Conservation (phyloP, 2,888 invertebrate genomes). For the Ectropis crepuscularia region DNA sequence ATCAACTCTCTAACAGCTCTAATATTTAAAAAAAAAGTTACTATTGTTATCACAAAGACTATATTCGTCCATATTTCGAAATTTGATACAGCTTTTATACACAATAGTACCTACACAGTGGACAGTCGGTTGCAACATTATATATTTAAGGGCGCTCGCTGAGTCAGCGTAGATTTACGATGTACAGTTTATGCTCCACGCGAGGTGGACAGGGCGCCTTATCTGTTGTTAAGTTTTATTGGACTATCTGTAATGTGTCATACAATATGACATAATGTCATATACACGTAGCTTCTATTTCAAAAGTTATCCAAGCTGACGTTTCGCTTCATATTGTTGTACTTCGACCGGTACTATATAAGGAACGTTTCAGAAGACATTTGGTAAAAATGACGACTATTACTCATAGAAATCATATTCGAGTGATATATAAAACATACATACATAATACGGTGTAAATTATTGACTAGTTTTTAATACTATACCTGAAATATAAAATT, state of each 20-base stretch:
- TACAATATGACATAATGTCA: background rate
- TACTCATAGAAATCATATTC: no score
- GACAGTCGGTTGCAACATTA: constrained; percentile 4
- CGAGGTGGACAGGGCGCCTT: constrained; percentile 8
- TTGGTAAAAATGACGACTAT: no score
- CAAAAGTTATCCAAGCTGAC: background rate
- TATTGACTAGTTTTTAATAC: no score
- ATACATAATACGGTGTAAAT: no score
- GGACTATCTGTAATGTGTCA: constrained; percentile 7
- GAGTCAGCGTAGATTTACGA: constrained; percentile 23
- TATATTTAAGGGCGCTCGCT: background rate
- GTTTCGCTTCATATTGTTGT: background rate
- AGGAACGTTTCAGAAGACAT: no score
- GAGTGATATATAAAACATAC: no score
- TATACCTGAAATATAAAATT: no score
- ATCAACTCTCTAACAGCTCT: no score
- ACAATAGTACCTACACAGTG: background rate
- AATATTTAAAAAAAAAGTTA: no score
- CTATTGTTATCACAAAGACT: background rate
- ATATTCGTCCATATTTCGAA: background rate
- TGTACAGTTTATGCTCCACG: background rate
- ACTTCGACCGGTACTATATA: no score
- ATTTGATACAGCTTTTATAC: background rate
- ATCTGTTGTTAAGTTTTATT: constrained; percentile 8
- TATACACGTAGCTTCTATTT: background rate